A percentile compares a stretch with the other conserved stretches of the same genome.
Conservation (phyloP, 2,113 vertebrate species). For the Campylorhamphus procurvoides region DNA sequence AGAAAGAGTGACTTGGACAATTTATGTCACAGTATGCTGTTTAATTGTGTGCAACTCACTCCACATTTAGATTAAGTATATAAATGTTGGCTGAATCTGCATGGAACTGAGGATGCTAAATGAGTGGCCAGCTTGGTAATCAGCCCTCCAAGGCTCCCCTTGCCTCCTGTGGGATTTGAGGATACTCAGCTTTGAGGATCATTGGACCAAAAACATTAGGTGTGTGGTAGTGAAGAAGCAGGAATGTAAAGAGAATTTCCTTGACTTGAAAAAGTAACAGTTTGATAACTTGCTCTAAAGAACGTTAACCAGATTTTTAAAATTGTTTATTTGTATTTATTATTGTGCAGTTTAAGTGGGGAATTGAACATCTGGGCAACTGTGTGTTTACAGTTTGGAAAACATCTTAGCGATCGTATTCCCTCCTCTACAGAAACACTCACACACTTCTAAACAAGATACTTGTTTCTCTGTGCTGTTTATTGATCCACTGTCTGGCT, state of each 20-base stretch:
- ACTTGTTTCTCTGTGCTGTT: conserved; percentile 14
- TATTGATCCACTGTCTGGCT: neutral
- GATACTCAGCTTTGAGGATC: neutral
- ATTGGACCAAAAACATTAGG: neutral
- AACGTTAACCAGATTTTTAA: neutral
- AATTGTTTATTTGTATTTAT: conserved; percentile 34
- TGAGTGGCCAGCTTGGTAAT: neutral
- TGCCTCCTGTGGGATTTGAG: neutral
- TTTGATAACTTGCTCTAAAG: neutral
- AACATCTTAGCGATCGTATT: neutral
- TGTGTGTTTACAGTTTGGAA: conserved; percentile 8
- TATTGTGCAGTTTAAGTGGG: neutral
- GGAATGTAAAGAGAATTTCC: neutral
- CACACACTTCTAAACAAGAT: neutral
- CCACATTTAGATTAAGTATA: neutral
- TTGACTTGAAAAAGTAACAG: neutral
- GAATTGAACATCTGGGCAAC: conserved; percentile 30
- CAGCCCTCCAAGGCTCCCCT: neutral
- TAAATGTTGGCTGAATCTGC: neutral
- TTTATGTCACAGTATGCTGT: neutral
- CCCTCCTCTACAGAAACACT: neutral
- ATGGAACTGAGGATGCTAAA: neutral
- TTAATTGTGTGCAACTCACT: neutral
- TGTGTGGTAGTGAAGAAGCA: neutral
- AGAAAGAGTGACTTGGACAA: neutral